phyloP scores from a whole-genome alignment of 2,113 vertebrate species.

The Tetrax tetrax region DNA sequence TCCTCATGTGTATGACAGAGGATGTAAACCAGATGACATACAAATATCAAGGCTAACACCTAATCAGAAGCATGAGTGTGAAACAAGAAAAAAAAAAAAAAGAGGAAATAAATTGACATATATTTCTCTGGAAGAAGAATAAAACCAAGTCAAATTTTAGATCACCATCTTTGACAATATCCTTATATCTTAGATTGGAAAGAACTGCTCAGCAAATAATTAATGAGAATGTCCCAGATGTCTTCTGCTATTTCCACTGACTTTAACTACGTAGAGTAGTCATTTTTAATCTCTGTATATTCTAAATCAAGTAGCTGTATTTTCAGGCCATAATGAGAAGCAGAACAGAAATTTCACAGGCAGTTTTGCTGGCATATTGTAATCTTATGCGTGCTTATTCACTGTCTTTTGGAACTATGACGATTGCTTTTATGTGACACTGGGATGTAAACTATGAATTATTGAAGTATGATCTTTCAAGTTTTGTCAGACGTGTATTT shows the following conservation, averaged over 20 bases:
- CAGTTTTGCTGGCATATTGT: neutral
- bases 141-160: neutral
- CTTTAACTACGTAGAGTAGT: neutral
- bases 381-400: neutral
- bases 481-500: neutral
- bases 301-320: neutral
- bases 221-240: neutral
- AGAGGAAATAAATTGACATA: neutral
- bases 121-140: neutral
- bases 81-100: neutral
- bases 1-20: neutral
- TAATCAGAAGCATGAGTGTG: constrained; percentile 27
- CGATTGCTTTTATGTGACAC: neutral
- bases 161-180: neutral
- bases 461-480: neutral
- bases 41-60: neutral
- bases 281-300: neutral
- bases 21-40: neutral
- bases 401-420: neutral
- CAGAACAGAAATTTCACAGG: neutral
- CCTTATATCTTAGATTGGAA: neutral
- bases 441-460: neutral
- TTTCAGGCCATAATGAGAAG: neutral
- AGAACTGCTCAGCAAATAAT: neutral
- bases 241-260: neutral